Base-by-base conservation (phyloP, 1,140 invertebrate species). In the Cecropterus lyciades region DNA sequence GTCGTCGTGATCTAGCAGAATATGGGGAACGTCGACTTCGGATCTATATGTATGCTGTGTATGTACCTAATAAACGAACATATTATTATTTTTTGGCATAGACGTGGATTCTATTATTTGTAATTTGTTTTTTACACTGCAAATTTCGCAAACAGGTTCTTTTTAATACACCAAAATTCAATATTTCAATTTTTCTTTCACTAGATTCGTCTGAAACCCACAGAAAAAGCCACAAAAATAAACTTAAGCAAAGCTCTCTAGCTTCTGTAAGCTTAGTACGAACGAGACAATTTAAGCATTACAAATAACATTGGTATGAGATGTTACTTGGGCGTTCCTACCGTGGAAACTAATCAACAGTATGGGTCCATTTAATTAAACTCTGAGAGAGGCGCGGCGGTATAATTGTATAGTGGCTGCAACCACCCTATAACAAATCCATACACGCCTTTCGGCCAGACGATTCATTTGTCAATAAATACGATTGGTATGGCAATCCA, bases 371-470 rank as follows among this genome's bases (percentile, higher is more conserved):
- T 16, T 62, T 62, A 62, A 62, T 62, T 62, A 62, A 62, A 62
- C 13, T 62, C 27, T 33, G 14, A 2, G 15, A 51, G 59, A 62
- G 59, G 59, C 48, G 59, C 33, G 30, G 16, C 16, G 24, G 14
- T 11, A 13, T 62, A 62, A 62, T 62, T 51, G 48, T 43, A 62
- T 27, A 51, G 59, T 51, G 59, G 16, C 59, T 16, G 43, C 40
- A 64, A 53, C 17, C 60, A 64, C 60, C 49, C 48, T 33, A 64
- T 64, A 64, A 64, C 45, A 53, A 64, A 64, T 64, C 60, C 37
- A 52, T 37, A 11, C 59, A 33, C 59, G 59, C 17, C 20, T 45
- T 10, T 6, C 53, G 27, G 11, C 40, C 45, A 51, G 33, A 52
- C 16, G 48, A 63, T 51, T 42, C 59, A 51, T 56, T 56, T 56